These are phyloP conservation scores for Brachyopa scutellaris DNA, from an alignment of 2,888 invertebrate genomes.

Conservation along the genomic window DNA sequence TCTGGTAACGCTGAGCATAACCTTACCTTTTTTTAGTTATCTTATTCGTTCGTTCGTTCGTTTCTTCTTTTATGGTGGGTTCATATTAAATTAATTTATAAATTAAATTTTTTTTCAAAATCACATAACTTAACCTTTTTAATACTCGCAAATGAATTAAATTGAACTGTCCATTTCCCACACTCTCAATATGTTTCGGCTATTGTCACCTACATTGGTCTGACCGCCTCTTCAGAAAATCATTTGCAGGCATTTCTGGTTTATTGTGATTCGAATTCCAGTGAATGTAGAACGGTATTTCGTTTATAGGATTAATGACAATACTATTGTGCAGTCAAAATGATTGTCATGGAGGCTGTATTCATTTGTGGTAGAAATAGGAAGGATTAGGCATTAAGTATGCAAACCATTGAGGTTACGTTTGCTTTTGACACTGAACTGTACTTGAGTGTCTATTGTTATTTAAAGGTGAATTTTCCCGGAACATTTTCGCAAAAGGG, in stretches of 20 bases:
- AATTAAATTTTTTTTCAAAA: too few species aligned
- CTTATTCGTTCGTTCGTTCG: too few species aligned
- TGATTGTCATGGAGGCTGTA: background rate
- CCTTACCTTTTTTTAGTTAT: too few species aligned
- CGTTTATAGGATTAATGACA: slow-evolving; percentile 12
- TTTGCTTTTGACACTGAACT: slow-evolving; percentile 43
- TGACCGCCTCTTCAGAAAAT: background rate
- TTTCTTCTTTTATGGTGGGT: too few species aligned
- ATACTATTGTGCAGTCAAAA: background rate
- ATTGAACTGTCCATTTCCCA: too few species aligned
- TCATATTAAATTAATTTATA: too few species aligned
- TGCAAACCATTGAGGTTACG: slow-evolving; percentile 8
- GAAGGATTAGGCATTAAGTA: background rate
- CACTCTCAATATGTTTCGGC: too few species aligned
- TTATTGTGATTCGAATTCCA: background rate
- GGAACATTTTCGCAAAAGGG: background rate
- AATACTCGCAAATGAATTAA: too few species aligned
- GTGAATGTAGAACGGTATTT: background rate
- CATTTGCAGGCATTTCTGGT: background rate
- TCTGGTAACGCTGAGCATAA: too few species aligned
- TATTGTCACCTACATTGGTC: background rate
- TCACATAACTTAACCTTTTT: too few species aligned
- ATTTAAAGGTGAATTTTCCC: background rate
- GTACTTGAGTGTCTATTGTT: slow-evolving; percentile 21
- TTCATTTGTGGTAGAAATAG: background rate